A percentile compares a stretch with the other conserved stretches of the same genome.
These are phyloP conservation scores for Dasypogon diadema DNA, from an alignment of 2,888 invertebrate species.

Conservation along the genomic window DNA sequence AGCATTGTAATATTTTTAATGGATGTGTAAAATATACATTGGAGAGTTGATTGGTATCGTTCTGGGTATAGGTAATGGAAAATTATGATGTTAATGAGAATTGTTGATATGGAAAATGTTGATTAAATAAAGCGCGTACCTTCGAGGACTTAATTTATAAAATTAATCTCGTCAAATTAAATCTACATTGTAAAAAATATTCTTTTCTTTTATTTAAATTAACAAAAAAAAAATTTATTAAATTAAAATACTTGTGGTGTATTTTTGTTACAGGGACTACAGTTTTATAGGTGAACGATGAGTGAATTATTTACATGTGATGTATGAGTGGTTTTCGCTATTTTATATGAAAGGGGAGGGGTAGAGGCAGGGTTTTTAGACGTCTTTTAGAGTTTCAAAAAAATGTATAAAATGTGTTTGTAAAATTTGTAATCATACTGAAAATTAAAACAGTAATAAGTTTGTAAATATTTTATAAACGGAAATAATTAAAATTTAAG, in stretches of 20 bases:
- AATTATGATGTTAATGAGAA: neutral
- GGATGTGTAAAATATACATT: neutral
- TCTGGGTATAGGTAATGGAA: neutral
- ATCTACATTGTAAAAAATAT: constrained; percentile 33
- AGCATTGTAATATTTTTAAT: constrained; percentile 8
- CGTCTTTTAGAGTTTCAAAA: too few relatives aligned
- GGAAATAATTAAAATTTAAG: too few relatives aligned
- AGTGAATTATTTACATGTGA: constrained; percentile 32
- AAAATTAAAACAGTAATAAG: too few relatives aligned
- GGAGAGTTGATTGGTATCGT: too few relatives aligned
- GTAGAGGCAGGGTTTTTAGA: too few relatives aligned
- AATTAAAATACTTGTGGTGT: constrained; percentile 48
- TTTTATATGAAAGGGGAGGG: constrained; percentile 14
- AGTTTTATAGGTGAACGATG: neutral
- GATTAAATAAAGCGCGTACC: constrained; percentile 35
- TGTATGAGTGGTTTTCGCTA: constrained; percentile 18
- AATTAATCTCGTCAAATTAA: constrained; percentile 34
- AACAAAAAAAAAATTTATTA: constrained; percentile 9
- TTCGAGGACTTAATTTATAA: constrained; percentile 41
- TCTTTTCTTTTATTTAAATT: constrained; percentile 23
- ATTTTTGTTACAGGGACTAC: constrained; percentile 32
- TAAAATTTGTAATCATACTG: too few relatives aligned
- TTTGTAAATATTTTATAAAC: too few relatives aligned
- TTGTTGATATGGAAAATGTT: constrained; percentile 6
- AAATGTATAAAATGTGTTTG: too few relatives aligned